Percentiles rank a stretch among this genome's conserved stretches.
phyloP scores from a whole-genome alignment of 1,140 invertebrate species.

The Caenorhabditis briggsae region DNA sequence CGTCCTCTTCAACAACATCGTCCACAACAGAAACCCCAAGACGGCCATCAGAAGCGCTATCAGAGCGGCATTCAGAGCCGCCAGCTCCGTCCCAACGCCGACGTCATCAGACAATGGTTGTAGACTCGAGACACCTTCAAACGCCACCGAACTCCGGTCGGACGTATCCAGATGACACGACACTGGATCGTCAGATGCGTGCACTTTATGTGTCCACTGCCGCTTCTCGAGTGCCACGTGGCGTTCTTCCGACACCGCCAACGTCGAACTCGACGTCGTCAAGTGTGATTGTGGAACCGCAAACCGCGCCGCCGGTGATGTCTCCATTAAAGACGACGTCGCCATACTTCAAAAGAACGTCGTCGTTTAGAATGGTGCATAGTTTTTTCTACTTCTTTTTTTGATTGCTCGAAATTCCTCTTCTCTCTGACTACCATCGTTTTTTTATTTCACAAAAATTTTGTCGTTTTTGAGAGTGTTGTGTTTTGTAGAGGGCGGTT shows the following conservation, averaged over 20 bases:
- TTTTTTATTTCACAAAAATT: background rate
- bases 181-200: constrained; percentile 34
- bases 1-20: background rate
- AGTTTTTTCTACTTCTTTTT: background rate
- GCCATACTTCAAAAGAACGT: constrained; percentile 57
- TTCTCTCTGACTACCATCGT: background rate
- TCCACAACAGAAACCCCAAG: background rate
- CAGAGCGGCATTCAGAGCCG: background rate
- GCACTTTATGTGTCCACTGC: constrained; percentile 40
- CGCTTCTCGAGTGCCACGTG: constrained; percentile 6
- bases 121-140: constrained; percentile 1
- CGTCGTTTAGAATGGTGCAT: constrained; percentile 63
- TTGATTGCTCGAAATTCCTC: constrained; percentile 1
- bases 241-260: constrained; percentile 25
- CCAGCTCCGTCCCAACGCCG: background rate
- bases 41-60: background rate
- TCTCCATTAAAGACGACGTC: constrained; percentile 20
- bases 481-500: background rate
- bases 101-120: constrained; percentile 44
- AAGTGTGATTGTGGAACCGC: constrained; percentile 36
- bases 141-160: background rate
- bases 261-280: constrained; percentile 37
- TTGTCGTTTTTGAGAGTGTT: background rate
- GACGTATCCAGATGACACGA: constrained; percentile 25
- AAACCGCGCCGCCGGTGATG: background rate